Base-by-base conservation (phyloP, 1,140 invertebrate species). In the Trypoxylus dichotomus region DNA sequence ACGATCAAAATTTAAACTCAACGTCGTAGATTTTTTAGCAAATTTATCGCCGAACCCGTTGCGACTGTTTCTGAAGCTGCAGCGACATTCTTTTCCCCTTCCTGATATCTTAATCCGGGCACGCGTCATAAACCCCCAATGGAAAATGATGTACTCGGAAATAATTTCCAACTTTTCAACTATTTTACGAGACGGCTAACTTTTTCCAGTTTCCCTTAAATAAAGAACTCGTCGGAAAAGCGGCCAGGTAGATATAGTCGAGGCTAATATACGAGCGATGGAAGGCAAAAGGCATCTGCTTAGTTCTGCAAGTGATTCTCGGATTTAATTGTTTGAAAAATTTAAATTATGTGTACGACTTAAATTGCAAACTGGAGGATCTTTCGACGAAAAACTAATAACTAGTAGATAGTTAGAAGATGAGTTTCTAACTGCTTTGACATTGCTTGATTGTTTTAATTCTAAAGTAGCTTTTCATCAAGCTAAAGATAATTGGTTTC, bases 81-180 rank as follows among this genome's bases (percentile, higher is more conserved):
- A 37, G 10, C 32, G 32, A 37, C 32, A 37, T 37, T 37, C 32
- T 8, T 37, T 37, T 8, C 32, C 32, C 32, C 7, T 54, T 15
- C 19, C 15, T 6, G 47, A 54, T 54, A 54, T 54, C 32, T 37
- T 37, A 54, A 54, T 54, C 11, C 10, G 3, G 19, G 11, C 47
- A 54, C 47, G 19, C 47, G 13, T n/a, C 47, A 54, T 54, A 54
- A 54, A 54, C 47, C 19, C 47, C 15, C 15, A 54, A 54, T 54
- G 47, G 19, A 19, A n/a, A 54, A 54, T 54, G 47, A 54, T 54
- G 19, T 54, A 54, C 47, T 54, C n/a, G 15, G 15, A 54, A 54
- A 54, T 54, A 54, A 54, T 54, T 54, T 54, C 19, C 47, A 54
- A 54, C 47, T 54, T 54, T 54, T 54, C 47, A 54, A n/a, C 47